Evolutionary conservation across 2,113 vertebrate species (phyloP).

Genomic region (Haplotaxodon microlepis): DNA sequence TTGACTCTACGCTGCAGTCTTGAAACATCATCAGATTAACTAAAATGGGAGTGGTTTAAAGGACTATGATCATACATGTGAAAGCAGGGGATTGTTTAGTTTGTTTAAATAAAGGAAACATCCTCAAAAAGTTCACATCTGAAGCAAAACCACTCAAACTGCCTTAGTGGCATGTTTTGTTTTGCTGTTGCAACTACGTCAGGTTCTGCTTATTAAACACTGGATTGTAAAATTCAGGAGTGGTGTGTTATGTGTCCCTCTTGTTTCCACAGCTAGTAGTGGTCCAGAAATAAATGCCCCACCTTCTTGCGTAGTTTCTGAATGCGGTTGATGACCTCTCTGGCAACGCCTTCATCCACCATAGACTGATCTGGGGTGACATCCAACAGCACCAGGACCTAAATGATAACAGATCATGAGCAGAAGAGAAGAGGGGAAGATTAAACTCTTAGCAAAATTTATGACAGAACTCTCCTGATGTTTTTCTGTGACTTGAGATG

Average conservation of each 20-base stretch:
- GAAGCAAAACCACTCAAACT: neutral
- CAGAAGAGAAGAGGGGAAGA: neutral
- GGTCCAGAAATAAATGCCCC: constrained; percentile 22
- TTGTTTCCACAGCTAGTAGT: neutral
- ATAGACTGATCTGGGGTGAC: constrained; percentile 92
- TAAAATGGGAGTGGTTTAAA: neutral
- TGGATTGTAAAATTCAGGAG: constrained; percentile 30
- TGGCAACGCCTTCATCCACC: constrained; percentile 92
- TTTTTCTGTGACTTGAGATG: neutral
- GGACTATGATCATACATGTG: neutral
- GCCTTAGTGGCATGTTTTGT: neutral
- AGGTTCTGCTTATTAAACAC: constrained; percentile 25
- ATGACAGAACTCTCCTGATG: neutral
- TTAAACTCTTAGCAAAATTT: neutral
- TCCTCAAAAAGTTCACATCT: neutral
- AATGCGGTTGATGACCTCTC: constrained; percentile 97
- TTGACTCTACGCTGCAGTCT: neutral
- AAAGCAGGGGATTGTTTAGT: neutral
- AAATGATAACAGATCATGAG: neutral
- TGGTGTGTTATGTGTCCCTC: constrained; percentile 33
- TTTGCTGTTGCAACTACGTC: neutral
- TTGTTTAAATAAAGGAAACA: neutral
- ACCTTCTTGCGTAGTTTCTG: constrained; percentile 99
- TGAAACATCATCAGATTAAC: neutral
- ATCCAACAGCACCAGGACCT: constrained; percentile 90